Conservation (phyloP, 2,888 invertebrate genomes). For the Copidosoma aretas region DNA sequence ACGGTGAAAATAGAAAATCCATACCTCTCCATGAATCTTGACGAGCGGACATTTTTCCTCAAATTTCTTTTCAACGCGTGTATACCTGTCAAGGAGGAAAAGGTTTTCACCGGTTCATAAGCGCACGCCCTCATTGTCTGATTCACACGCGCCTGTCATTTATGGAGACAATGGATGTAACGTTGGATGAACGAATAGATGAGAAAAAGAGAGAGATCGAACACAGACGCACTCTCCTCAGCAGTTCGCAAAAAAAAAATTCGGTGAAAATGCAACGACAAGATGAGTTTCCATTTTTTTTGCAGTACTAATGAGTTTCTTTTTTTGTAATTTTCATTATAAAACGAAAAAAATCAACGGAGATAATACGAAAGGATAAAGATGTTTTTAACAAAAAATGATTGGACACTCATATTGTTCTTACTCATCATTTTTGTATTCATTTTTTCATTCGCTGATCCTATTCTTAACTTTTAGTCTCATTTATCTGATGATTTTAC, state of each 20-base stretch:
- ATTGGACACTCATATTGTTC: no score
- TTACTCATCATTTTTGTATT: no score
- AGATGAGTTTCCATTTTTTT: neutral
- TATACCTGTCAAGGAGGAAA: neutral
- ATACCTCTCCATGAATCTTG: neutral
- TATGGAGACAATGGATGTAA: neutral
- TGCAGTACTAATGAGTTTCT: no score
- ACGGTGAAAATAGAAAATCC: neutral
- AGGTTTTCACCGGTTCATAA: neutral
- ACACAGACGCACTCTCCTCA: neutral
- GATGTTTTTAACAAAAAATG: no score
- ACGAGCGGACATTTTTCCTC: neutral
- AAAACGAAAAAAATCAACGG: no score
- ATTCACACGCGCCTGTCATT: conserved; percentile 18
- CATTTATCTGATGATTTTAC: no score
- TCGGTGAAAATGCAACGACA: neutral
- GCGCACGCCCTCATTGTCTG: conserved; percentile 10
- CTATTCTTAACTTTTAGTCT: no score
- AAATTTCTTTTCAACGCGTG: no score
- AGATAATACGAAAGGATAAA: no score
- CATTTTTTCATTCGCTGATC: no score
- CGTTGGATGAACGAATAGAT: neutral
- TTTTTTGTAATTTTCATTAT: no score
- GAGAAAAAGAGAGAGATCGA: neutral
- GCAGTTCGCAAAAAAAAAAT: neutral